These are phyloP conservation scores for Diplazon laetatorius DNA, from an alignment of 2,888 invertebrate species.

Conservation along the genomic window DNA sequence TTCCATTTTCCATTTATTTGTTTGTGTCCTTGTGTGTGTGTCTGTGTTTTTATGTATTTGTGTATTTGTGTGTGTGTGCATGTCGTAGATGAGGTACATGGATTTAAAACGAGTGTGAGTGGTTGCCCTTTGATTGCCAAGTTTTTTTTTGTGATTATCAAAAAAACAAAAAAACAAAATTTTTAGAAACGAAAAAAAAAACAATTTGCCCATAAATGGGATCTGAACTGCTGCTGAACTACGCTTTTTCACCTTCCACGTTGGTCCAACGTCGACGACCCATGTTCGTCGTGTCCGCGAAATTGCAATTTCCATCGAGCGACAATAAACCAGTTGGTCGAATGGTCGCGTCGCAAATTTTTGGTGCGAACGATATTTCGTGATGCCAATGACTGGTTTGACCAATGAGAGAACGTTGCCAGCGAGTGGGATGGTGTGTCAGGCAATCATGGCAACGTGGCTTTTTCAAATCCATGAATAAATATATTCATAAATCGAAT, in stretches of 20 bases:
- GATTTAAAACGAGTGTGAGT: slow-evolving; percentile 31
- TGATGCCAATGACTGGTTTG: slow-evolving; percentile 37
- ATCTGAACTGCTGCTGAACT: slow-evolving; percentile 36
- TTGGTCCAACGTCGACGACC: background rate
- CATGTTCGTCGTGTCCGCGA: slow-evolving; percentile 49
- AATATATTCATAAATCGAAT: no score
- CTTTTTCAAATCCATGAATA: no score
- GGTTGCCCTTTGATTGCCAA: slow-evolving; percentile 53
- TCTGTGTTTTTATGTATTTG: background rate
- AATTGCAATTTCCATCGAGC: slow-evolving; percentile 62
- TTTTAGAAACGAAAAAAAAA: no score
- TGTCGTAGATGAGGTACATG: background rate
- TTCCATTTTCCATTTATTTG: no score
- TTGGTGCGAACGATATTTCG: slow-evolving; percentile 50
- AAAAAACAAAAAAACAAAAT: no score
- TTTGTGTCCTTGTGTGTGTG: no score
- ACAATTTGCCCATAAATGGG: slow-evolving; percentile 66
- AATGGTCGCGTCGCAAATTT: slow-evolving; percentile 14
- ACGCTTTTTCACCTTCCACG: background rate
- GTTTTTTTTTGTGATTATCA: slow-evolving; percentile 66
- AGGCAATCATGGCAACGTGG: no score
- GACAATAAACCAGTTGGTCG: slow-evolving; percentile 53
- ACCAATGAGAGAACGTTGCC: background rate
- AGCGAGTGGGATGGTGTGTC: no score
- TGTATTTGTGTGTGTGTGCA: no score